Evolutionary conservation across 2,797 vertebrate species (phyloP).

Genomic region (Momotus momota): DNA sequence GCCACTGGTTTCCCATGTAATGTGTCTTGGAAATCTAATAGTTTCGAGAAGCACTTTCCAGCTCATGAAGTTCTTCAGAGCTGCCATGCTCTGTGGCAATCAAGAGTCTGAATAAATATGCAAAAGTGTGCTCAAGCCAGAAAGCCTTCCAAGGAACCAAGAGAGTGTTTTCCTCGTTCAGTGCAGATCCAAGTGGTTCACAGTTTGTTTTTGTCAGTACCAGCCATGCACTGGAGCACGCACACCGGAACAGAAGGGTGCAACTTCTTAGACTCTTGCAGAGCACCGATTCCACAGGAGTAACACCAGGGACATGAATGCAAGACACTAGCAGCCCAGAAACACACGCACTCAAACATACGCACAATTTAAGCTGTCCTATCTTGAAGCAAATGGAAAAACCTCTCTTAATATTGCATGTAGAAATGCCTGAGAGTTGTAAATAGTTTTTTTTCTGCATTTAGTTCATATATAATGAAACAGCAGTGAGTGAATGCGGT

Average conservation of each 20-base stretch:
- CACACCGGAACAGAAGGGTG: not conserved
- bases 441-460: not conserved
- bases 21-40: slow-evolving; percentile 17
- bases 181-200: accelerated
- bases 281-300: not conserved
- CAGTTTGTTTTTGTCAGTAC: not conserved
- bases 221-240: not conserved
- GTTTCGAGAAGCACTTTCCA: slow-evolving; percentile 18
- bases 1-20: not conserved
- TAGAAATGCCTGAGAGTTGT: not conserved
- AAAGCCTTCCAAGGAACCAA: not conserved
- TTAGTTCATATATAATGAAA: slow-evolving; percentile 32
- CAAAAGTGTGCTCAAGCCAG: not conserved
- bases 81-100: not conserved
- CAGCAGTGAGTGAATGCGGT: not conserved
- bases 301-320: not conserved
- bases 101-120: slow-evolving; percentile 3
- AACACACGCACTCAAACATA: not conserved
- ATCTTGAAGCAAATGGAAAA: not conserved
- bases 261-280: not conserved
- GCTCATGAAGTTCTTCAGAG: not conserved
- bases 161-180: not conserved
- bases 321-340: not conserved
- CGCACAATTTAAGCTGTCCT: not conserved
- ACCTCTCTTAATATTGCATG: not conserved